These are phyloP conservation scores for Bactericera cockerelli DNA, from an alignment of 1,140 invertebrate species.

Conservation along the genomic window DNA sequence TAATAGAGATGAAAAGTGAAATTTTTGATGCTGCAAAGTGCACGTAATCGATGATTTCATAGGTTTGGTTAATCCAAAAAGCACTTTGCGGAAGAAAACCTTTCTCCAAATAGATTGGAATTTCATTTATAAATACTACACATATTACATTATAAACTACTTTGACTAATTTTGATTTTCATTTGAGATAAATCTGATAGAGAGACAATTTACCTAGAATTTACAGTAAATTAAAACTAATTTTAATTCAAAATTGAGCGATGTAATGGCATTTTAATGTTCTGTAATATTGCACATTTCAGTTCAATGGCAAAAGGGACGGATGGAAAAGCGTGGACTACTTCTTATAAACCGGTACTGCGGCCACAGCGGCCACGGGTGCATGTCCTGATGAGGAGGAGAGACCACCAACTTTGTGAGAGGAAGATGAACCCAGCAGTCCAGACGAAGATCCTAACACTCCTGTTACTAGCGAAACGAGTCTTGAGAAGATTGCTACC, in stretches of 20 bases:
- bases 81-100: no score
- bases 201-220: background rate
- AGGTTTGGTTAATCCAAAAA: no score
- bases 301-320: background rate
- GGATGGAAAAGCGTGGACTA: background rate
- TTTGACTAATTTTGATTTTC: conserved; percentile 7
- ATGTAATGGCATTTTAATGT: background rate
- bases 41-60: no score
- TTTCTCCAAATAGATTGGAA: no score
- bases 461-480: conserved; percentile 6
- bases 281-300: background rate
- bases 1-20: no score
- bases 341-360: conserved; percentile 4
- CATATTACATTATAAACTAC: background rate
- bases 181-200: conserved; percentile 1
- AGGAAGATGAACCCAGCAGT: background rate
- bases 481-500: conserved; percentile 8
- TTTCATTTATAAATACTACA: no score
- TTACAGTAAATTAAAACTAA: conserved; percentile 2
- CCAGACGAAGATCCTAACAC: background rate
- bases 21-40: no score
- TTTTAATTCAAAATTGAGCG: conserved; percentile 7
- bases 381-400: background rate
- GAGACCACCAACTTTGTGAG: conserved; percentile 6
- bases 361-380: background rate